Evolutionary conservation across 1,140 invertebrate genomes (phyloP), one percentile per base, ranked within the genome.

Genomic region (Heterodera schachtii): DNA sequence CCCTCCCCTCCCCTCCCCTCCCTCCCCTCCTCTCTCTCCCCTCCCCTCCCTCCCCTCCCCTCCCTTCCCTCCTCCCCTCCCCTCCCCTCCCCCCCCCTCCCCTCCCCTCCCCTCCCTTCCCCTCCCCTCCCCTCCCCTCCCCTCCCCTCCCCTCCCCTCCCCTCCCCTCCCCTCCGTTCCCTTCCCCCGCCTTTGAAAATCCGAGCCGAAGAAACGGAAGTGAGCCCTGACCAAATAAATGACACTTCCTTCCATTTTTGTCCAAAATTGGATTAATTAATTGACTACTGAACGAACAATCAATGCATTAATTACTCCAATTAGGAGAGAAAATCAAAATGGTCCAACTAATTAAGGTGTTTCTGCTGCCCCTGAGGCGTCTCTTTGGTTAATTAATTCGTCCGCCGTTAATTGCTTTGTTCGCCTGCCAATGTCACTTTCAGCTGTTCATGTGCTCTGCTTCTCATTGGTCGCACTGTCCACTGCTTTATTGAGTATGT

Each of bases 401-500:
- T 31, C 7, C 31, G 47, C 73, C 73, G 21, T 73, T 74, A 41
- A 74, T 57, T 44, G 66, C 52, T 60, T 57, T 75, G 64, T 49
- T 19, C 7, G 66, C 19, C 41, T 3, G 57, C 49, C 49, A 52
- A 2, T 76, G 52, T 52, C 52, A 47, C 41, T 60, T 76, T 76
- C 8, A 6, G 19, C 13, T 46, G 31, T 2, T 69, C 66, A 16
- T 44, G 11, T 64, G 9, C 47, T 69, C 44, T 78, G 13, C 66
- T 31, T 31, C 31, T 78, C 69, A 11, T n/a, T 69, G 3, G 4
- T n/a, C n/a, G 31, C 31, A 41, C 31, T 66, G 60, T 21, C 9
- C 21, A 69, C 3, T 3, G 52, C 77, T 31, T 31, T 31, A 66
- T n/a, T 64, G 70, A 64, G 77, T 78, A 78, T 77, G 52, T 3